phyloP scores from a whole-genome alignment of 2,888 invertebrate species.

The Bombylius discolor region DNA sequence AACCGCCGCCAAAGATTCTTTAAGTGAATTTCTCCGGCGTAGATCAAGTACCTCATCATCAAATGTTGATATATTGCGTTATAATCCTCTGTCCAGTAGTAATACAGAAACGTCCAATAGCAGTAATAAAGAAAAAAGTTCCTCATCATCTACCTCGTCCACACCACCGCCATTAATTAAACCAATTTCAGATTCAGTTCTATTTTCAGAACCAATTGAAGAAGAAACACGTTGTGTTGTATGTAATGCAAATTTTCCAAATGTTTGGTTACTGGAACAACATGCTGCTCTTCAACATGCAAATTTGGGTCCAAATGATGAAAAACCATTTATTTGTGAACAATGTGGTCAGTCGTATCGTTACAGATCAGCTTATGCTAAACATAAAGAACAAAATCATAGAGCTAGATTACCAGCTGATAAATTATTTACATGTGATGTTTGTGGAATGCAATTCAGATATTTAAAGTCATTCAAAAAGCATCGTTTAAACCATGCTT shows the following conservation, averaged over 20 bases:
- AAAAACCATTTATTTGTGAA: constrained; percentile 83
- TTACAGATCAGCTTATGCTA: constrained; percentile 71
- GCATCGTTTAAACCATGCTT: constrained; percentile 73
- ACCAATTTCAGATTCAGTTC: constrained; percentile 21
- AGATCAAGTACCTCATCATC: constrained; percentile 18
- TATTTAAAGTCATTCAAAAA: constrained; percentile 84
- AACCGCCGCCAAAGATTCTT: constrained; percentile 14
- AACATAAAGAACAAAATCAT: constrained; percentile 80
- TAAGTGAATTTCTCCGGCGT: constrained; percentile 26
- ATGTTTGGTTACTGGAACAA: constrained; percentile 74
- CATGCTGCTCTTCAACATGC: constrained; percentile 77
- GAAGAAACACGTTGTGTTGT: constrained; percentile 58
- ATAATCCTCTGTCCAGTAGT: constrained; percentile 14
- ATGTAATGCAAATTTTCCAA: constrained; percentile 76
- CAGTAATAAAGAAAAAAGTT: constrained; percentile 36
- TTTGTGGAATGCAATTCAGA: constrained; percentile 84
- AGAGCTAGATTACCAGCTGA: constrained; percentile 76
- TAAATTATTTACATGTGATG: constrained; percentile 80
- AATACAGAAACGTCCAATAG: constrained; percentile 30
- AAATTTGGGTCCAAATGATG: constrained; percentile 48
- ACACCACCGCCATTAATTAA: constrained; percentile 27
- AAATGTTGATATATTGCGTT: constrained; percentile 25
- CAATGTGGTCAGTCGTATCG: constrained; percentile 84
- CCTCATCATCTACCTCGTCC: constrained; percentile 36
- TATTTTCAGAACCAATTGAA: constrained; percentile 34